phyloP scores from a whole-genome alignment of 2,797 vertebrate species.

The Serranus cabrilla region DNA sequence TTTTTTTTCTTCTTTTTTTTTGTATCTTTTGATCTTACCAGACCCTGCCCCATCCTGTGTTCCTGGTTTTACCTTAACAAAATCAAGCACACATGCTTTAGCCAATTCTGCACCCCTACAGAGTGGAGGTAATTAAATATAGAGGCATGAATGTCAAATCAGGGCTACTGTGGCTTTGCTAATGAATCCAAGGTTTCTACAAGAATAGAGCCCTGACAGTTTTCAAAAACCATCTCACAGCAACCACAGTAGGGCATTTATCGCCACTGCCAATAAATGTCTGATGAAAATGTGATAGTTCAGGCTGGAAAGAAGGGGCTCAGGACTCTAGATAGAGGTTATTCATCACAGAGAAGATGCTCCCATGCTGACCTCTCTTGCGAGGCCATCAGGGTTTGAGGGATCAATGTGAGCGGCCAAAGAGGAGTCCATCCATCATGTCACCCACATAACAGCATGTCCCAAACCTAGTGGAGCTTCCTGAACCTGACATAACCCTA shows the following conservation, averaged over 20 bases:
- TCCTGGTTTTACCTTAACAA: constrained; percentile 80
- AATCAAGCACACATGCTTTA: constrained; percentile 83
- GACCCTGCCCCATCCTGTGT: background rate
- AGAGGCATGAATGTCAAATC: constrained; percentile 86
- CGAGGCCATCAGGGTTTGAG: constrained; percentile 79
- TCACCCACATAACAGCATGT: constrained; percentile 43
- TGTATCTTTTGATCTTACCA: constrained; percentile 47
- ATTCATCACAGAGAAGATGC: constrained; percentile 70
- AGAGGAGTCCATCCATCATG: constrained; percentile 76
- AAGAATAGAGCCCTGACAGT: constrained; percentile 71
- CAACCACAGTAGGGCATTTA: constrained; percentile 76
- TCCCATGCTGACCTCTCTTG: constrained; percentile 58
- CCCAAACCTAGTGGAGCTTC: constrained; percentile 43
- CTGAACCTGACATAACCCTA: constrained; percentile 64
- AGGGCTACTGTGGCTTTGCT: constrained; percentile 74
- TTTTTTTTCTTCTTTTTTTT: constrained; percentile 12
- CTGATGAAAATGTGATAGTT: constrained; percentile 77
- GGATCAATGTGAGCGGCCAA: constrained; percentile 65
- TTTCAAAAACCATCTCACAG: constrained; percentile 73
- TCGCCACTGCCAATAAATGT: constrained; percentile 71
- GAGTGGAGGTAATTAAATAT: constrained; percentile 88
- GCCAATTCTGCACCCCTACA: constrained; percentile 60
- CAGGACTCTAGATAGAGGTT: constrained; percentile 51
- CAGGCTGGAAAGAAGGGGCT: constrained; percentile 49
- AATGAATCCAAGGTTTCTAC: constrained; percentile 85